Percentiles rank a stretch among this genome's conserved stretches.
Conservation (phyloP, 1,140 invertebrate genomes). For the Dendrolimus punctatus region DNA sequence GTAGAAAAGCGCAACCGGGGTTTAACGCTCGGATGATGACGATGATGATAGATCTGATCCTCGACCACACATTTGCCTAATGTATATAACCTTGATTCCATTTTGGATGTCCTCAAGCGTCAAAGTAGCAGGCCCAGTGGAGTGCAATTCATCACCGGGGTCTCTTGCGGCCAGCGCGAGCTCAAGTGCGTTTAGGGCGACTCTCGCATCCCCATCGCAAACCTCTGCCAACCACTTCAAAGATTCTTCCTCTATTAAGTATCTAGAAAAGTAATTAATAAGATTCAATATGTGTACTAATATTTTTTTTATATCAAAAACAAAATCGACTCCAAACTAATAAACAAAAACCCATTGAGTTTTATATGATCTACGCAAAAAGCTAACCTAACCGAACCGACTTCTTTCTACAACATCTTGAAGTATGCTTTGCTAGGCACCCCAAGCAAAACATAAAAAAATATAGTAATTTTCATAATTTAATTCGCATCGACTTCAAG, state of each 20-base stretch:
- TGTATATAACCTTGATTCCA: slow-evolving; percentile 71
- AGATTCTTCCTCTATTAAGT: slow-evolving; percentile 74
- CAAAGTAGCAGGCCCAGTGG: slow-evolving; percentile 52
- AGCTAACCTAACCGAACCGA: too few relatives aligned
- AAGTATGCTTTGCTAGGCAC: too few relatives aligned
- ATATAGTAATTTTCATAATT: too few relatives aligned
- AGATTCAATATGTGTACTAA: neutral
- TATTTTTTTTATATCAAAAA: slow-evolving; percentile 1
- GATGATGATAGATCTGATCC: too few relatives aligned
- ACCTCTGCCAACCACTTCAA: slow-evolving; percentile 81
- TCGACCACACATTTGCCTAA: too few relatives aligned
- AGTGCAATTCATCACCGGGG: slow-evolving; percentile 26
- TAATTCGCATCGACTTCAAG: too few relatives aligned
- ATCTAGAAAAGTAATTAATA: slow-evolving; percentile 20
- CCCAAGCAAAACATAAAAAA: too few relatives aligned
- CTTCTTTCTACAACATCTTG: too few relatives aligned
- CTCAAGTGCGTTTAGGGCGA: slow-evolving; percentile 84
- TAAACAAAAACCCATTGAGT: too few relatives aligned
- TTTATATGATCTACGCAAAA: too few relatives aligned
- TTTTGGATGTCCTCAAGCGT: slow-evolving; percentile 78
- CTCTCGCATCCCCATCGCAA: slow-evolving; percentile 87
- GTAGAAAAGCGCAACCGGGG: too few relatives aligned
- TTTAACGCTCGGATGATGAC: too few relatives aligned
- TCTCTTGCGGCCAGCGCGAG: slow-evolving; percentile 75
- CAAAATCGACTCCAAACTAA: neutral